A percentile compares a stretch with the other conserved stretches of the same genome.
phyloP scores from a whole-genome alignment of 2,113 vertebrate genomes.

The Tympanuchus pallidicinctus region DNA sequence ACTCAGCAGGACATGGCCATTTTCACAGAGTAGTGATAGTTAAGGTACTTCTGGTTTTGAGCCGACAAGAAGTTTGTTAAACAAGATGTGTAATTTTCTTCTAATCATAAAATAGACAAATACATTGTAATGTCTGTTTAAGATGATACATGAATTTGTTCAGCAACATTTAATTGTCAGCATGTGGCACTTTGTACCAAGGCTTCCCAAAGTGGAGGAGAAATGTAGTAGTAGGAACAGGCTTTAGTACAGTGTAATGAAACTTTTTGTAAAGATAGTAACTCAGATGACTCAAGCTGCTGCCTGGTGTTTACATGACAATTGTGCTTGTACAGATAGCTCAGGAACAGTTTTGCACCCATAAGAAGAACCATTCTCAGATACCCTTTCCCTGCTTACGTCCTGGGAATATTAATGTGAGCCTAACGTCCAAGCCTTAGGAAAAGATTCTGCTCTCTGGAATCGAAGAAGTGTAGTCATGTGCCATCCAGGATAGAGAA shows the following conservation, averaged over 20 bases:
- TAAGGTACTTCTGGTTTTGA: neutral
- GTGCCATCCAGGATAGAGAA: neutral
- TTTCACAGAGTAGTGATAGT: neutral
- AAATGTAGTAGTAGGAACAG: neutral
- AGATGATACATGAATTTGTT: neutral
- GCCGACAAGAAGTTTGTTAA: neutral
- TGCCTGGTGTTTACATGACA: neutral
- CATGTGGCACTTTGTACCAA: neutral
- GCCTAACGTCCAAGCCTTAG: neutral
- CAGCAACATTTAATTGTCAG: neutral
- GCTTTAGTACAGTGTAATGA: rapidly evolving
- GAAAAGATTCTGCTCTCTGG: neutral
- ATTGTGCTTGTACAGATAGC: neutral
- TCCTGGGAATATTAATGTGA: neutral
- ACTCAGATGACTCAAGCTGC: neutral
- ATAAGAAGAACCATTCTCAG: neutral
- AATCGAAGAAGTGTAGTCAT: neutral
- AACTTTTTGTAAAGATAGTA: neutral
- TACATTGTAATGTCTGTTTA: neutral
- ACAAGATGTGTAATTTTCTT: constrained; percentile 23
- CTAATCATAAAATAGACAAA: constrained; percentile 3
- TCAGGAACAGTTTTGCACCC: neutral
- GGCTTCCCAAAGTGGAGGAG: neutral
- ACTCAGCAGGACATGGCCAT: neutral
- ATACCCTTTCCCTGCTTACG: neutral